A percentile compares a stretch with the other conserved stretches of the same genome.
These are phyloP conservation scores for Netelia inedita DNA, from an alignment of 2,888 invertebrate genomes.

Conservation along the genomic window DNA sequence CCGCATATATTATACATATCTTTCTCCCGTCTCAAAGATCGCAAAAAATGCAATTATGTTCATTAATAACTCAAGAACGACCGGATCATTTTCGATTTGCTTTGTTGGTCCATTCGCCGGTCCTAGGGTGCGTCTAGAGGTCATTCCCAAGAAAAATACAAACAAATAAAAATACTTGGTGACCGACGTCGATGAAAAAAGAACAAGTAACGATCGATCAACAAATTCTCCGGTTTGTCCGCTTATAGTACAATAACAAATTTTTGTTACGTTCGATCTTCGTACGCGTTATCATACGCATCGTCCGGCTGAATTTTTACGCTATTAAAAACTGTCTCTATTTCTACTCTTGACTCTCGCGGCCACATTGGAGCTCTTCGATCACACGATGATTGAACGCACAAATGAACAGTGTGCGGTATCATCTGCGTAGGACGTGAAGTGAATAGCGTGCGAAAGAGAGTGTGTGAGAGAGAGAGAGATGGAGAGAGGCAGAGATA, in stretches of 20 bases:
- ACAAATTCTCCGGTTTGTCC: neutral
- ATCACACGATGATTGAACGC: slow-evolving; percentile 65
- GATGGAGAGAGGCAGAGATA: neutral
- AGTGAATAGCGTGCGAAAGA: slow-evolving; percentile 19
- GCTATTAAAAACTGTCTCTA: neutral
- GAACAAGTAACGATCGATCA: neutral
- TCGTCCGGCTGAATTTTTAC: neutral
- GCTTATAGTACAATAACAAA: neutral
- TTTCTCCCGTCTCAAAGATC: too few species aligned
- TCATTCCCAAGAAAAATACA: neutral
- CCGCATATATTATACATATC: too few species aligned
- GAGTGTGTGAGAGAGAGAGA: slow-evolving; percentile 1
- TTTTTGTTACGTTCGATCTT: neutral
- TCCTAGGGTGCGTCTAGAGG: too few species aligned
- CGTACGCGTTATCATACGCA: neutral
- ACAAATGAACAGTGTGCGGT: slow-evolving; percentile 71
- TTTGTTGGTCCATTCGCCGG: too few species aligned
- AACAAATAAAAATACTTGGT: neutral
- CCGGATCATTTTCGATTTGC: too few species aligned
- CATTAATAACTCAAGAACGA: too few species aligned
- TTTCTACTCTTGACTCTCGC: neutral
- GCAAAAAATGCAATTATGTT: too few species aligned
- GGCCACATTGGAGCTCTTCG: slow-evolving; percentile 39
- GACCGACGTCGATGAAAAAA: neutral
- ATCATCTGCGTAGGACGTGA: slow-evolving; percentile 65